Evolutionary conservation across 2,113 vertebrate genomes (phyloP), one percentile per base, ranked within the genome.

Genomic region (Oncorhynchus keta): DNA sequence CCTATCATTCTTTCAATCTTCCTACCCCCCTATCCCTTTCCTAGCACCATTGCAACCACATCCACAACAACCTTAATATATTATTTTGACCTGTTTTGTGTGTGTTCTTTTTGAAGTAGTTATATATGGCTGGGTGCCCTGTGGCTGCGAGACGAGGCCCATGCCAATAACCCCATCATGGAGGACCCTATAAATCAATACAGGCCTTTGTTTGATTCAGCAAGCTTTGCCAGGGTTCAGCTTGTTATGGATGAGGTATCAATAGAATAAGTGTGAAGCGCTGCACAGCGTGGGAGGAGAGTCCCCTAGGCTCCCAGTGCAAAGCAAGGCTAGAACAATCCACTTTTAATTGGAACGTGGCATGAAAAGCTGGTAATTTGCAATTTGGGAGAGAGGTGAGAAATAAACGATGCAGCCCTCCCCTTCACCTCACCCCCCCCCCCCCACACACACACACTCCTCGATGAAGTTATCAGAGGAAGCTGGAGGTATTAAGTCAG

Each of bases 281-380:
- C 76, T 87, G 89, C 89, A 85, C 89, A 88, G 76, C 83, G 81
- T 32, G 59, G 77, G n/a, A 65, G 9, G 20, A 61, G 73, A 74
- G 71, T 82, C 72, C 72, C 51, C 66, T 51, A 67, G 22, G 59
- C 75, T 57, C 49, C n/a, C 22, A 24, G n/a, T 24, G 62, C 62
- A 12, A 65, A 12, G 49, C 12, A 51, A 51, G 14, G 11, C 49
- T 51, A 65, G 62, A 26, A 65, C 3, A 65, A 65, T 65, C n/a
- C n/a, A 65, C n/a, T 65, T n/a, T 16, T 65, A 22, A 65, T 22
- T 26, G 62, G 62, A 65, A 24, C 62, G 20, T 9, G 62, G 22
- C n/a, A 24, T 5, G 22, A 13, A 22, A 65, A 65, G 62, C 62
- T 5, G 62, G 62, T 24, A 65, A 65, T 24, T 22, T 84, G 76